Evolutionary conservation across 1,140 invertebrate species (phyloP).

Genomic region (Heliothis virescens): DNA sequence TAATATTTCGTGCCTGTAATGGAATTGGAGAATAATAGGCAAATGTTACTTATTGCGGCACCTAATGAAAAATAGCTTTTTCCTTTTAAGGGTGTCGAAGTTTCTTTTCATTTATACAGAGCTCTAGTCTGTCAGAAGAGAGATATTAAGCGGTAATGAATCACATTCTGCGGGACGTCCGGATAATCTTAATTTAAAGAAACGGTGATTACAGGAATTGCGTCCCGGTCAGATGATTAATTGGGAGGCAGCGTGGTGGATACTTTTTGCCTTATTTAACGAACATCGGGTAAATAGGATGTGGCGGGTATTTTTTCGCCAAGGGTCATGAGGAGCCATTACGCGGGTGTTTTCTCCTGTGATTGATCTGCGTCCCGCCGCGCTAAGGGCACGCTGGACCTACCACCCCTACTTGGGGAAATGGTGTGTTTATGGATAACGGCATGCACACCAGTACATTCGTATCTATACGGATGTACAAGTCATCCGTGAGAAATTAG

Average conservation of each 20-base stretch:
- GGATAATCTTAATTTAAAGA: slow-evolving; percentile 55
- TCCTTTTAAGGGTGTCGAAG: neutral
- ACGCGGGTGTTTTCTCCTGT: slow-evolving; percentile 70
- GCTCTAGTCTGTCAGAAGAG: slow-evolving; percentile 10
- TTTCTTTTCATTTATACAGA: slow-evolving; percentile 17
- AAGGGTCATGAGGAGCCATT: slow-evolving; percentile 72
- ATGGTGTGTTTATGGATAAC: slow-evolving; percentile 42
- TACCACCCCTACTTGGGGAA: slow-evolving; percentile 15
- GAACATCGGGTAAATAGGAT: slow-evolving; percentile 68
- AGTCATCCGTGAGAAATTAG: slow-evolving; percentile 11
- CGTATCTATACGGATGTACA: neutral
- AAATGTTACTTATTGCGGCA: neutral
- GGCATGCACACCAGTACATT: neutral
- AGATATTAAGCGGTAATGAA: slow-evolving; percentile 30
- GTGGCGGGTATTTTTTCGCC: slow-evolving; percentile 65
- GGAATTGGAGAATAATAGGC: slow-evolving; percentile 17
- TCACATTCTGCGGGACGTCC: slow-evolving; percentile 37
- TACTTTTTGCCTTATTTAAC: slow-evolving; percentile 77
- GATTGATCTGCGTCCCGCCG: slow-evolving; percentile 66
- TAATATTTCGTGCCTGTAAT: neutral
- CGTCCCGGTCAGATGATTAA: slow-evolving; percentile 65
- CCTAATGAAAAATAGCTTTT: neutral
- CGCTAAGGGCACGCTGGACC: slow-evolving; percentile 21
- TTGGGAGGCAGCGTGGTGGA: slow-evolving; percentile 57
- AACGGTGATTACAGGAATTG: slow-evolving; percentile 67